A percentile compares a stretch with the other conserved stretches of the same genome.
Conservation (phyloP, 2,797 vertebrate species). For the Xenops minutus region DNA sequence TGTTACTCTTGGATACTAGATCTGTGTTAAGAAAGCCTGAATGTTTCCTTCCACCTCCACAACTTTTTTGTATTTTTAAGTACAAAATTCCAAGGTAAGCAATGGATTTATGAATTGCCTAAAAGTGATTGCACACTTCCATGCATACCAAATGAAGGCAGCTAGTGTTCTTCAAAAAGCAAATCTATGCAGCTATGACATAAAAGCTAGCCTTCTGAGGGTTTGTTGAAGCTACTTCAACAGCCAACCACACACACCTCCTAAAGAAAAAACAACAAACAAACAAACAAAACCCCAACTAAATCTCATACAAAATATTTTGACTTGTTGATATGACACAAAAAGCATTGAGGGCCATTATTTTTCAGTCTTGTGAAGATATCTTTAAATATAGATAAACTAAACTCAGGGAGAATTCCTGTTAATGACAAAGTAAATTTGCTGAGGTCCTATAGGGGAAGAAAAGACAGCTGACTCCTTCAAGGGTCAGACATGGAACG, state of each 20-base stretch:
- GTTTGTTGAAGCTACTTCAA: neutral
- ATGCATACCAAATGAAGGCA: accelerated
- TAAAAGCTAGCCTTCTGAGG: neutral
- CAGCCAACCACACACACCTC: neutral
- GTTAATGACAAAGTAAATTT: neutral
- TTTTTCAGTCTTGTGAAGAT: neutral
- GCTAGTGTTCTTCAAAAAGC: neutral
- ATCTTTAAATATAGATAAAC: neutral
- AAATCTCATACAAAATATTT: neutral
- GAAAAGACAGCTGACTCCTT: too few species aligned
- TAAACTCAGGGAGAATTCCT: neutral
- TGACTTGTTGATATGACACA: neutral
- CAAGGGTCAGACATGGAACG: too few species aligned
- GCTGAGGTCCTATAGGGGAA: too few species aligned
- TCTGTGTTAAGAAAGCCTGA: neutral
- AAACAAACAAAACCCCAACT: neutral
- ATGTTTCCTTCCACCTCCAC: neutral
- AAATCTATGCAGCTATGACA: neutral
- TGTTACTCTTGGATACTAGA: neutral
- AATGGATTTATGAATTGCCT: neutral
- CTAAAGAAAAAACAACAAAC: neutral
- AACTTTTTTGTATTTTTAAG: neutral
- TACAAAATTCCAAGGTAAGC: neutral
- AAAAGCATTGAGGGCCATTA: neutral
- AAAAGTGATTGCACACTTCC: neutral